Conservation (phyloP, 2,797 vertebrate genomes). For the Adelosebastes latens region DNA sequence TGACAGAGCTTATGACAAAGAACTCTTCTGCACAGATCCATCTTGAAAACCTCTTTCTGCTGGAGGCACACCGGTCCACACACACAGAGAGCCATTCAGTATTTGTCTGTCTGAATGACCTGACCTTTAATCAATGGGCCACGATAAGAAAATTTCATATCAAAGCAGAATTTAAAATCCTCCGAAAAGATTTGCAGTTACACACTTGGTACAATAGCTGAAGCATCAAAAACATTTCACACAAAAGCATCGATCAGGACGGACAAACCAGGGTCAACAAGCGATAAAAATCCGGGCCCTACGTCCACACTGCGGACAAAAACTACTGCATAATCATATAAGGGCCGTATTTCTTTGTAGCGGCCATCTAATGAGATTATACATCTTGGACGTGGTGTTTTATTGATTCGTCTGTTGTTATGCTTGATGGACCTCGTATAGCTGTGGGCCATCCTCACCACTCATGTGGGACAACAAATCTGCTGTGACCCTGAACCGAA, state of each 20-base stretch:
- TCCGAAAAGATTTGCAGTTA: background rate
- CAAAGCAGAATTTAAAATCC: background rate
- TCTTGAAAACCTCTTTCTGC: conserved; percentile 70
- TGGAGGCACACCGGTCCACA: conserved; percentile 1
- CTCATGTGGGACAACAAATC: conserved; percentile 54
- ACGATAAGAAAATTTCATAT: conserved; percentile 1
- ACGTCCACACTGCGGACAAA: conserved; percentile 41
- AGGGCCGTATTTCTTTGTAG: conserved; percentile 54
- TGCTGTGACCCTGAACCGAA: conserved; percentile 47
- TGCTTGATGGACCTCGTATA: conserved; percentile 52
- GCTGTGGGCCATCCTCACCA: conserved; percentile 44
- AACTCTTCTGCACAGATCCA: conserved; percentile 79
- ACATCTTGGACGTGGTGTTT: conserved; percentile 61
- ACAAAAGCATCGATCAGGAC: conserved; percentile 24
- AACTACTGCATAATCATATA: conserved; percentile 50
- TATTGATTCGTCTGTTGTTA: conserved; percentile 67
- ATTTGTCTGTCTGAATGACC: background rate
- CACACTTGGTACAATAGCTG: conserved; percentile 14
- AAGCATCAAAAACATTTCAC: conserved; percentile 27
- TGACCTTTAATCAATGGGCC: background rate
- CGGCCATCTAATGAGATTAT: conserved; percentile 67
- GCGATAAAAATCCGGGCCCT: conserved; percentile 47
- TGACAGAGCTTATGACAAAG: conserved; percentile 86
- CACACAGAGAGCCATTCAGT: conserved; percentile 1
- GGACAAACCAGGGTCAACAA: conserved; percentile 48